Percentiles rank a stretch among this genome's conserved stretches.
Conservation (phyloP, 2,797 vertebrate species). For the Crocodylus rhombifer region DNA sequence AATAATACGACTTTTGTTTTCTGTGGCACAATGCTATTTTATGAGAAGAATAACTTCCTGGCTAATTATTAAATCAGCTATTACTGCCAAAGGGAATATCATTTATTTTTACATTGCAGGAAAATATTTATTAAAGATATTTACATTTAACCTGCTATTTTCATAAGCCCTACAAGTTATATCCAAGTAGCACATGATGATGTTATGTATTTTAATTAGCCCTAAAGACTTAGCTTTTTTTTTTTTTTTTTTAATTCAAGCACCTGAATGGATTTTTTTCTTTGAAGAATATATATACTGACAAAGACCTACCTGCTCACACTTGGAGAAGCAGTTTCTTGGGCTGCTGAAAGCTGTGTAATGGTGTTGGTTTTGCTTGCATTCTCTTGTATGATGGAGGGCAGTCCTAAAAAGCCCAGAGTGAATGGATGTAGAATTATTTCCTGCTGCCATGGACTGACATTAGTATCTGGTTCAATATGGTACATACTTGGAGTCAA, state of each 20-base stretch:
- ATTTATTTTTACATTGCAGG: conserved; percentile 86
- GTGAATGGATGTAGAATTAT: conserved; percentile 32
- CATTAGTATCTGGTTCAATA: conserved; percentile 14
- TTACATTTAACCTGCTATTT: conserved; percentile 79
- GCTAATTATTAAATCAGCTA: conserved; percentile 84
- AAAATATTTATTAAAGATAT: conserved; percentile 87
- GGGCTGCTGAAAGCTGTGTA: conserved; percentile 57
- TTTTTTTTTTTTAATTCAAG: conserved; percentile 30
- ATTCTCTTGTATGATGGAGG: not conserved
- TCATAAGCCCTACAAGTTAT: conserved; percentile 70
- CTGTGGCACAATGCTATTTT: conserved; percentile 71
- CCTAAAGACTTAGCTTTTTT: conserved; percentile 48
- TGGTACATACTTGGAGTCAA: conserved; percentile 62
- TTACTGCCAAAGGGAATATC: conserved; percentile 88
- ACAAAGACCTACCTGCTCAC: conserved; percentile 62
- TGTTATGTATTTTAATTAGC: conserved; percentile 64
- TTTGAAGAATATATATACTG: conserved; percentile 48
- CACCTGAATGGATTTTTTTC: conserved; percentile 60
- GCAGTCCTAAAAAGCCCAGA: conserved; percentile 23
- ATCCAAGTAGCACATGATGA: conserved; percentile 42
- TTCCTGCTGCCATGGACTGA: conserved; percentile 52
- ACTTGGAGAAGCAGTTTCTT: conserved; percentile 21
- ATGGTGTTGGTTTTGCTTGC: conserved; percentile 39
- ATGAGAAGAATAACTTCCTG: conserved; percentile 78
- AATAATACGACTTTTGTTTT: conserved; percentile 69